These are phyloP conservation scores for Microvelia longipes DNA, from an alignment of 1,140 invertebrate genomes.

Conservation along the genomic window DNA sequence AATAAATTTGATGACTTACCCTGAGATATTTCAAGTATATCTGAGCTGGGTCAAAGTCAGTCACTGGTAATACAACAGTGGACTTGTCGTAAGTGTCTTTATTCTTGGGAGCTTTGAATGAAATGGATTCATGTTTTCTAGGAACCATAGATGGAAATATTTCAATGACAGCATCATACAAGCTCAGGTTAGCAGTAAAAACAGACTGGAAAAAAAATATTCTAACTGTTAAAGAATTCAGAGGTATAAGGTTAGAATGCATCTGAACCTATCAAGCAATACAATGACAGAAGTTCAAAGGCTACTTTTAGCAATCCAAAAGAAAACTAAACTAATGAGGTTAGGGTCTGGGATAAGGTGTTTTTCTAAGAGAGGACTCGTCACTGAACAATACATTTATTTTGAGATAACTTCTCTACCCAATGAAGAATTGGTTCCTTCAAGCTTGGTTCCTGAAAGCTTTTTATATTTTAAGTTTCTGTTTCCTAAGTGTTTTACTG, in stretches of 20 bases:
- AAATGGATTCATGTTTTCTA: not conserved
- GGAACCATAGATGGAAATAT: conserved; percentile 32
- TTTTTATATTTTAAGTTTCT: no score
- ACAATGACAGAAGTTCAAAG: no score
- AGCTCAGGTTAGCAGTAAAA: conserved; percentile 46
- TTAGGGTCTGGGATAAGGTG: no score
- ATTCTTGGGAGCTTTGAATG: not conserved
- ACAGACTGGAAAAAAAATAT: conserved; percentile 33
- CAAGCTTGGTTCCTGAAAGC: no score
- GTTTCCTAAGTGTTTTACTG: no score
- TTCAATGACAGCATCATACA: conserved; percentile 64
- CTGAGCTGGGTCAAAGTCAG: conserved; percentile 59
- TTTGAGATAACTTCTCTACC: no score
- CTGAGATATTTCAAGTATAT: conserved; percentile 56
- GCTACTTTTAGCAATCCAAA: no score
- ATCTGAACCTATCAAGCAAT: no score
- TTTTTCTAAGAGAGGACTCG: no score
- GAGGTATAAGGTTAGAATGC: not conserved
- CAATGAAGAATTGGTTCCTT: no score
- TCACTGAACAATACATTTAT: no score
- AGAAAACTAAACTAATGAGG: no score
- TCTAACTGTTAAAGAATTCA: not conserved
- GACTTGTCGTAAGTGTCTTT: conserved; percentile 15
- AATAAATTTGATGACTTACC: conserved; percentile 35
- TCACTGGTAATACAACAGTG: conserved; percentile 46